A percentile compares a stretch with the other conserved stretches of the same genome.
These are phyloP conservation scores for Alethe diademata DNA, from an alignment of 2,113 vertebrate species.

Conservation along the genomic window DNA sequence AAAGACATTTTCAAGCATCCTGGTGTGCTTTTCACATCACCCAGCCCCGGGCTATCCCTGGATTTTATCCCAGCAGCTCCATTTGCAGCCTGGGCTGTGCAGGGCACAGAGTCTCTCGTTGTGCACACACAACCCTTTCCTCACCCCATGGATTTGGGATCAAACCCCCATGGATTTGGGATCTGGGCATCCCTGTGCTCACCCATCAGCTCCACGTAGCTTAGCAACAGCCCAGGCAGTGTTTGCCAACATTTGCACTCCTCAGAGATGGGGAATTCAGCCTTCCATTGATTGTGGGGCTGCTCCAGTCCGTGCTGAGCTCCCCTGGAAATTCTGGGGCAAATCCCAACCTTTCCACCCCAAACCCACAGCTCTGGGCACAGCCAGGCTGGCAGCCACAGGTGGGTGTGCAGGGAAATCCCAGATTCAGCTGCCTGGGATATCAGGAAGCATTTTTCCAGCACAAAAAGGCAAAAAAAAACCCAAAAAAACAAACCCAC, in stretches of 20 bases:
- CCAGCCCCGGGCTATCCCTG: neutral
- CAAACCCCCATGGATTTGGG: neutral
- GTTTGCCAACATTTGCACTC: neutral
- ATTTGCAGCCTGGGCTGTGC: accelerated
- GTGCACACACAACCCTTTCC: accelerated
- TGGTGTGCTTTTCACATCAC: neutral
- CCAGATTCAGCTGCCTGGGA: neutral
- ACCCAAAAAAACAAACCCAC: neutral
- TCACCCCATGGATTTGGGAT: neutral
- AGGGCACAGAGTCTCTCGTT: accelerated
- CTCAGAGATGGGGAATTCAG: accelerated
- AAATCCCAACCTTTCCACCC: neutral
- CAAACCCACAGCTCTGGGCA: neutral
- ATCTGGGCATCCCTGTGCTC: neutral
- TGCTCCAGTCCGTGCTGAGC: neutral
- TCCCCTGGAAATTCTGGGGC: neutral
- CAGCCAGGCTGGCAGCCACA: neutral
- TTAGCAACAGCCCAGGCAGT: neutral
- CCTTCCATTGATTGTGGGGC: accelerated
- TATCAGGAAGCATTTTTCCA: neutral
- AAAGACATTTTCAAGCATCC: neutral
- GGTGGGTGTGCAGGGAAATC: neutral
- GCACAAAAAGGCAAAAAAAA: neutral
- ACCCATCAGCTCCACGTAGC: neutral
- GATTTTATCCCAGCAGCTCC: neutral